Conservation (phyloP, 2,797 vertebrate species). For the Novumbra hubbsi region DNA sequence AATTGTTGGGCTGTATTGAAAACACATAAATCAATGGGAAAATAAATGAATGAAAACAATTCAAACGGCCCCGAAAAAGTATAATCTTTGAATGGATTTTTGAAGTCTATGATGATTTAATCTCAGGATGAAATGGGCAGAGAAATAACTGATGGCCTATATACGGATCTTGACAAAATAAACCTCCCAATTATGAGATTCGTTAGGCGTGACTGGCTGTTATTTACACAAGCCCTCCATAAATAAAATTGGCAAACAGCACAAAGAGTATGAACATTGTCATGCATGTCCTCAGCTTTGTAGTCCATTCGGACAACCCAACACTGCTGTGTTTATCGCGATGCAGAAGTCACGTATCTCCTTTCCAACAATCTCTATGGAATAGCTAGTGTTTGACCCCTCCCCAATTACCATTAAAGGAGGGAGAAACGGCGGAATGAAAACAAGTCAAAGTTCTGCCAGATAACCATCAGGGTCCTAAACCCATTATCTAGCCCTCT, state of each 20-base stretch:
- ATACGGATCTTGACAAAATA: constrained; percentile 50
- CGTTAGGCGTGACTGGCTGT: constrained; percentile 39
- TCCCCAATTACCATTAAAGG: constrained; percentile 66
- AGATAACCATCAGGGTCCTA: constrained; percentile 81
- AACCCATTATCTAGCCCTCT: constrained; percentile 77
- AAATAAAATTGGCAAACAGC: constrained; percentile 59
- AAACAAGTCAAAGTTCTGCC: constrained; percentile 73
- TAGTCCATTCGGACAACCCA: constrained; percentile 41
- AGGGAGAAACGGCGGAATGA: constrained; percentile 62
- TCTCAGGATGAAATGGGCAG: constrained; percentile 17
- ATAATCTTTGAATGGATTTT: constrained; percentile 24
- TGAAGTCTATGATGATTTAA: constrained; percentile 35
- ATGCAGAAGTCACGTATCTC: constrained; percentile 62
- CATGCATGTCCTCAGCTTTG: constrained; percentile 48
- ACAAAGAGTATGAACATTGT: constrained; percentile 54
- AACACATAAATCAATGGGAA: constrained; percentile 40
- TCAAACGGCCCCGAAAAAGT: constrained; percentile 18
- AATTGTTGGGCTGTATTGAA: constrained; percentile 6
- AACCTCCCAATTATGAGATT: constrained; percentile 51
- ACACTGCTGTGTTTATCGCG: constrained; percentile 48
- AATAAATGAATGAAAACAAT: constrained; percentile 31
- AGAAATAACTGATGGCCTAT: constrained; percentile 6
- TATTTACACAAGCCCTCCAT: constrained; percentile 52
- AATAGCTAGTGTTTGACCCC: constrained; percentile 68
- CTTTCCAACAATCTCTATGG: constrained; percentile 53